These are phyloP conservation scores for Sweltsa coloradensis DNA, from an alignment of 1,140 invertebrate species.

Conservation along the genomic window DNA sequence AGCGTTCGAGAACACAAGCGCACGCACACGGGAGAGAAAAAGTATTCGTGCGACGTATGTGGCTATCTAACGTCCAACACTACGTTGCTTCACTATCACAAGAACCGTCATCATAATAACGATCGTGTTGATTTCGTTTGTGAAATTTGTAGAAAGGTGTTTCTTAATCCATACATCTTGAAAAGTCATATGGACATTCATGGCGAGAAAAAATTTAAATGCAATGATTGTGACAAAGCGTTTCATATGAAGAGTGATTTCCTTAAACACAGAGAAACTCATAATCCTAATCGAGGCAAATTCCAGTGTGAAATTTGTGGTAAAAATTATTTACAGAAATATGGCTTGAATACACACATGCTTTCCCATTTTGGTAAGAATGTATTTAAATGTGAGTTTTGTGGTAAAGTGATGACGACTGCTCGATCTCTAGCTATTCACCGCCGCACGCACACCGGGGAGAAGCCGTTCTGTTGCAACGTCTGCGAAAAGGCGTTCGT, in stretches of 20 bases:
- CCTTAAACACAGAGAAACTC: no score
- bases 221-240: conserved; percentile 17
- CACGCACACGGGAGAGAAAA: conserved; percentile 36
- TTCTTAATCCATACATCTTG: no score
- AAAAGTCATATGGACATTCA: no score
- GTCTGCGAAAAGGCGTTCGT: conserved; percentile 61
- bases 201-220: no score
- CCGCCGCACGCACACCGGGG: conserved; percentile 41
- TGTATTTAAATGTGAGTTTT: conserved; percentile 56
- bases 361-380: conserved; percentile 40
- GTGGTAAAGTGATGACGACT: conserved; percentile 31
- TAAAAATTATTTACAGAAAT: conserved; percentile 1
- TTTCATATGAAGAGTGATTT: no score
- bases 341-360: conserved; percentile 6
- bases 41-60: conserved; percentile 19
- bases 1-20: conserved; percentile 40
- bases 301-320: conserved; percentile 14
- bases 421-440: conserved; percentile 15
- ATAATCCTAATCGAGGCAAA: no score
- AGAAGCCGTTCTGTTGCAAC: conserved; percentile 59
- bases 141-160: no score
- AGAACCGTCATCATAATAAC: no score
- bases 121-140: no score
- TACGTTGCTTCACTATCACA: no score
- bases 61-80: no score